Evolutionary conservation across 2,113 vertebrate genomes (phyloP).

Genomic region (Passerina amoena): DNA sequence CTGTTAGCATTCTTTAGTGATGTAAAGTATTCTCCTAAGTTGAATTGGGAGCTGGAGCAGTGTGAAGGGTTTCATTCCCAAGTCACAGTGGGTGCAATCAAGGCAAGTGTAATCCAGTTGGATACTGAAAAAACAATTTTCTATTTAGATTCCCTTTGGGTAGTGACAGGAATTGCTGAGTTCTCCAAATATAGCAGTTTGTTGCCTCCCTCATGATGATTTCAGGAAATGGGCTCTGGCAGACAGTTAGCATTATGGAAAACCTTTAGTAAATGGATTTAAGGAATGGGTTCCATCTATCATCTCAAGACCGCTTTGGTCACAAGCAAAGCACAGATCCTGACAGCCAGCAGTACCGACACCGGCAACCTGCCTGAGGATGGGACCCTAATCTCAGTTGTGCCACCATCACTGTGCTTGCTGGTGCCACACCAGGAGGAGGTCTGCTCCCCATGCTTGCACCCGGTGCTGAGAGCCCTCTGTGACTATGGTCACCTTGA

Average conservation of each 20-base stretch:
- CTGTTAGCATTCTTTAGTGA: background rate
- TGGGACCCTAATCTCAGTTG: fast-evolving
- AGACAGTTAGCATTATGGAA: background rate
- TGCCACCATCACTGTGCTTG: background rate
- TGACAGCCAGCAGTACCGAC: background rate
- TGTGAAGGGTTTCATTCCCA: background rate
- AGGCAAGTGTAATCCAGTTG: background rate
- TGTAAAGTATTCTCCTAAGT: background rate
- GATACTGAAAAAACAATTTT: background rate
- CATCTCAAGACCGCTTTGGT: background rate
- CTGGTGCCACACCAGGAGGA: background rate
- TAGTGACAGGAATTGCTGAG: background rate
- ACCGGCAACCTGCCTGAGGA: background rate
- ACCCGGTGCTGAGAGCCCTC: background rate
- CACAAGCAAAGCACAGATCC: background rate
- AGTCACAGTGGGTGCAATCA: background rate
- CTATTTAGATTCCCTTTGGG: background rate
- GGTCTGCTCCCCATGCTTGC: background rate
- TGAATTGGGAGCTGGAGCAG: background rate
- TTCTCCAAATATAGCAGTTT: background rate
- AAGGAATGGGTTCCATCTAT: background rate
- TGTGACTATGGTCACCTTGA: fast-evolving
- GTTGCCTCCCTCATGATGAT: background rate
- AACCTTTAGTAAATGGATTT: background rate
- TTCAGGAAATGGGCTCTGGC: background rate